Base-by-base conservation (phyloP, 2,888 invertebrate genomes). In the Lasioglossum leucozonium region DNA sequence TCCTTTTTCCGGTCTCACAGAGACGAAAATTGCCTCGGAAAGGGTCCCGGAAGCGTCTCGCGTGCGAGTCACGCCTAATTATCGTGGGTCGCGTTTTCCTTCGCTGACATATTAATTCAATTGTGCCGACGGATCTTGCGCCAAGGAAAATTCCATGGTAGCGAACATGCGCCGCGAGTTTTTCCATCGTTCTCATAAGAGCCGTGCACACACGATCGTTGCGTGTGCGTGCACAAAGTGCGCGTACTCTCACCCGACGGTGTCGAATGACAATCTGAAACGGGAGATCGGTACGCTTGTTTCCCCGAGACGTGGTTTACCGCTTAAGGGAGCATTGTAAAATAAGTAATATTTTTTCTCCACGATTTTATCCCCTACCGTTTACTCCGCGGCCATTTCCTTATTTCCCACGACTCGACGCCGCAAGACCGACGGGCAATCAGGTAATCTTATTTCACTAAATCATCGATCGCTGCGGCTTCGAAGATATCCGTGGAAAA, bases 211-310 rank as follows among this genome's bases (percentile, higher is more conserved):
- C 40, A 55, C 40, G 40, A 8, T 18, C 18, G 62, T 18, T 34
- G 62, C n/a, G n/a, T 18, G 62, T 62, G 30, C 13, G 30, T 62
- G 30, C 47, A 16, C n/a, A 62, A 55, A 81, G 62, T 79, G 79
- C 82, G 79, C 73, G 86, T 78, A 87, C 87, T 87, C 86, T 87
- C 84, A 84, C 86, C 86, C 40, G 71, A 30, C 72, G 81, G 79
- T 86, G 58, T 87, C 88, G 80, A 72, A 30, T 88, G 76, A 82
- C 89, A 55, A 81, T 78, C 84, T 77, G 88, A 85, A 81, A 86
- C 44, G 62, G 72, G 88, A 89, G 86, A 86, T 72, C 37, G 74
- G 18, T 73, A 72, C 76, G 78, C 73, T 77, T 42, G 76, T 77
- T 83, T 78, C 81, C 71, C 71, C 77, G 80, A 44, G 77, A 72